A percentile compares a stretch with the other conserved stretches of the same genome.
Evolutionary conservation across 2,888 invertebrate species (phyloP).

Genomic region (Protula sp.): DNA sequence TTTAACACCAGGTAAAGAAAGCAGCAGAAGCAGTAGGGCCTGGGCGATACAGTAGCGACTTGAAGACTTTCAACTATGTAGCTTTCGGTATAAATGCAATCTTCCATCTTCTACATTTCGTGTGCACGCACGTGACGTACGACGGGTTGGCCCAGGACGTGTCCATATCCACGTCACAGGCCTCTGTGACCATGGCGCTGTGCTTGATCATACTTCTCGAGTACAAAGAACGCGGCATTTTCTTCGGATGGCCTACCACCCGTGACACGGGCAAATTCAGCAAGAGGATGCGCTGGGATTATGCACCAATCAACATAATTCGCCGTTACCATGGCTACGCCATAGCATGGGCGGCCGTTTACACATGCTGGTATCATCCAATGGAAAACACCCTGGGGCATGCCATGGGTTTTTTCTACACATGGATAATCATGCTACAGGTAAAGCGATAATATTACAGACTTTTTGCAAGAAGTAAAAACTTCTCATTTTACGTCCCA

Average conservation of each 20-base stretch:
- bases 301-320: conserved; percentile 18
- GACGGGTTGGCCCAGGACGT: conserved; percentile 22
- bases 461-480: too few relatives aligned
- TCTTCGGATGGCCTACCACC: conserved; percentile 25
- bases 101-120: conserved; percentile 25
- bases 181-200: conserved; percentile 24
- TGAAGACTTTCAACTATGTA: background rate
- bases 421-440: conserved; percentile 25
- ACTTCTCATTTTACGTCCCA: too few relatives aligned
- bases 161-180: conserved; percentile 5
- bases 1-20: too few relatives aligned
- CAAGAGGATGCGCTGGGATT: conserved; percentile 5
- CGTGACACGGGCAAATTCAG: background rate
- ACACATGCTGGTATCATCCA: conserved; percentile 29
- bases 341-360: conserved; percentile 23
- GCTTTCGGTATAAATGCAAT: conserved; percentile 13
- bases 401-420: conserved; percentile 24
- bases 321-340: conserved; percentile 25
- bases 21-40: background rate
- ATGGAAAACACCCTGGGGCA: conserved; percentile 28
- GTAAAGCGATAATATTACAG: too few relatives aligned
- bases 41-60: background rate
- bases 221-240: conserved; percentile 24
- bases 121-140: conserved; percentile 27
- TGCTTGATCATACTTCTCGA: conserved; percentile 26